Evolutionary conservation across 2,113 vertebrate species (phyloP), one percentile per base, ranked within the genome.

Genomic region (Paedocypris sp.): DNA sequence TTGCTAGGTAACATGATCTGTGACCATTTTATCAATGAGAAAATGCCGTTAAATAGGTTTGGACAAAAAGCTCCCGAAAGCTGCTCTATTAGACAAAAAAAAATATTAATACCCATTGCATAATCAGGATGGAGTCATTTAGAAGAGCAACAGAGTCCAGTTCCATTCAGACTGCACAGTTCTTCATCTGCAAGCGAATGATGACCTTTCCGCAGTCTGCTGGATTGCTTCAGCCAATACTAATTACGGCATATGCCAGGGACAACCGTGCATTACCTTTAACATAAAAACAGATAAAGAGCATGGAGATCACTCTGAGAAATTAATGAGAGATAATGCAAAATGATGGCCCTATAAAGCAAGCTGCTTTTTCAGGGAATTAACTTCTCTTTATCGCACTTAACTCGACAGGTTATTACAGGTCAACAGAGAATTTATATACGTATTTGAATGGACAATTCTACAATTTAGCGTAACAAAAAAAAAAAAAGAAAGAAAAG

Each of bases 1-100:
- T 58, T 58, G 26, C 26, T 32, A 58, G 39, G 53, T 43, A 42
- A 58, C 53, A 13, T 43, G 26, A 9, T 15, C 12, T 38, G 53
- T 35, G 31, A 51, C 2, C 39, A 43, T 43, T 22, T 32, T 43
- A 31, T 42, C 53, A 57, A 57, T 43, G 26, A 5, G 15, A 28
- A 42, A 57, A 42, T 2, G 1, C 16, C 13, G 23, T 26, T n/a
- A n/a, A n/a, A 39, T 20, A 56, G 36, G 23, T 41, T 22, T 28
- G 32, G 12, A 50, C 6, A 54, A 39, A 42, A 26, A 38, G 8
- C 8, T 6, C 15, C 9, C n/a, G n/a, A n/a, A n/a, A n/a, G n/a
- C n/a, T n/a, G n/a, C n/a, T n/a, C n/a, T n/a, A n/a, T 6, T 10
- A 5, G 8, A 13, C 4, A 13, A 13, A n/a, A n/a, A n/a, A n/a